Evolutionary conservation across 37 sponge, comb jelly and placozoan genomes (phyloP), one percentile per base, ranked within the genome.

Genomic region (Eunapius fragilis): DNA sequence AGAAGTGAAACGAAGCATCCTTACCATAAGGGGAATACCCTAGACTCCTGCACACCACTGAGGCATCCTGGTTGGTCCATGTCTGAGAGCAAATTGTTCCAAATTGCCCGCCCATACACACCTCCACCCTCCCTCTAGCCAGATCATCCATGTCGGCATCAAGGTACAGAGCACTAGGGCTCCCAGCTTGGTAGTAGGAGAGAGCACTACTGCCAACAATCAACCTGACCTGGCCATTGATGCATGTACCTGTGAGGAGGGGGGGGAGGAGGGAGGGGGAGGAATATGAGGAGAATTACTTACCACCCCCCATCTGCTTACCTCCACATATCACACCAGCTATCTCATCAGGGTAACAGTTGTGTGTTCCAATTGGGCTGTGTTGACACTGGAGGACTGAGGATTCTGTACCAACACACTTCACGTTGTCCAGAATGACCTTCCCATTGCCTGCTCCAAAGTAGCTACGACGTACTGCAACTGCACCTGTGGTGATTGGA

Each of bases 291-390:
- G 14, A 10, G 1, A 11, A 17, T 58, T 13, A 19, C 22, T 2
- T 58, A 13, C 14, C 14, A 13, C 22, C 1, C 58, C 58, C 1
- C 17, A 13, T 58, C 6, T 58, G 1, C 58, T 58, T 19, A 83
- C 84, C 48, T 50, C 47, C 17, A 41, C 86, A 85, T 28, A 67
- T 79, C 2, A 86, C 87, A 23, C 87, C 87, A 73, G 87, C 87
- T 74, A 80, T 80, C 30, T 86, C 87, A 67, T 73, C 49, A 24
- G 79, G 87, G 33, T 67, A 32, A 79, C 74, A 86, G 87, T 86
- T 72, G 28, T 47, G 37, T 30, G n/a, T 28, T 28, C 68, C 68
- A 23, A 84, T 27, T 28, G 70, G 19, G 67, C 14, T 36, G 13
- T 72, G 32, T 24, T 38, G 31, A 75, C 88, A 87, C 14, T 87